Evolutionary conservation across 2,797 vertebrate species (phyloP).

Genomic region (Tympanoctomys barrerae): DNA sequence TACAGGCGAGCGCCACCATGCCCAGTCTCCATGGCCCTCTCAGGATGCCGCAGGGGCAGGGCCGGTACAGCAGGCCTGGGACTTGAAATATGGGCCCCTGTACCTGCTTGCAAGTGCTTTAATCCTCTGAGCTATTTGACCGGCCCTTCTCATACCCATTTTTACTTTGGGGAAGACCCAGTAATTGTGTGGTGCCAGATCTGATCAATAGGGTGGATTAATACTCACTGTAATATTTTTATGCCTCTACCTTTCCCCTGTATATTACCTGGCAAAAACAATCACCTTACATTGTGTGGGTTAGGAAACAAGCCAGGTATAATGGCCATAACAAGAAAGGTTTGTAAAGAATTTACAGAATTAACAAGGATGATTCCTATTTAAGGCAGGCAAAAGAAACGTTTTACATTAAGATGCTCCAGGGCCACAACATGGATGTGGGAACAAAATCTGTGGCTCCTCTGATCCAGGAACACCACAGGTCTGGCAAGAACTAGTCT

Average conservation of each 20-base stretch:
- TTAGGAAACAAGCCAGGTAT: not conserved
- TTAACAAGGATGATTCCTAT: not conserved
- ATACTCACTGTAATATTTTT: not conserved
- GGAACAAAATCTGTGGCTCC: not conserved
- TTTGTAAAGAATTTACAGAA: not conserved
- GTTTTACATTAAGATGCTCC: not conserved
- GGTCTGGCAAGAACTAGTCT: not conserved
- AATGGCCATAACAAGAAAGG: not conserved
- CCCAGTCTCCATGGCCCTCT: no score
- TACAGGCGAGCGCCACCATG: no score
- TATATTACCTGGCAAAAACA: not conserved
- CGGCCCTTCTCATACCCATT: not conserved
- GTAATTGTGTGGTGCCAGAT: not conserved
- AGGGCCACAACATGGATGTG: no score
- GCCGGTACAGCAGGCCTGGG: no score
- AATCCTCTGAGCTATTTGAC: no score
- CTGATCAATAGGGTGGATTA: not conserved
- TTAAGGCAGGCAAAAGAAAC: not conserved
- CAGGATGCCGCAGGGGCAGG: no score
- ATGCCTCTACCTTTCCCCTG: not conserved
- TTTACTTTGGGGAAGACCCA: not conserved
- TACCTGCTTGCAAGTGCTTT: no score
- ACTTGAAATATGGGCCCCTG: no score
- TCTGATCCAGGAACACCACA: not conserved
- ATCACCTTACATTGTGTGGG: not conserved